A percentile compares a stretch with the other conserved stretches of the same genome.
Conservation (phyloP, 2,797 vertebrate species). For the Fistularia commersonii region DNA sequence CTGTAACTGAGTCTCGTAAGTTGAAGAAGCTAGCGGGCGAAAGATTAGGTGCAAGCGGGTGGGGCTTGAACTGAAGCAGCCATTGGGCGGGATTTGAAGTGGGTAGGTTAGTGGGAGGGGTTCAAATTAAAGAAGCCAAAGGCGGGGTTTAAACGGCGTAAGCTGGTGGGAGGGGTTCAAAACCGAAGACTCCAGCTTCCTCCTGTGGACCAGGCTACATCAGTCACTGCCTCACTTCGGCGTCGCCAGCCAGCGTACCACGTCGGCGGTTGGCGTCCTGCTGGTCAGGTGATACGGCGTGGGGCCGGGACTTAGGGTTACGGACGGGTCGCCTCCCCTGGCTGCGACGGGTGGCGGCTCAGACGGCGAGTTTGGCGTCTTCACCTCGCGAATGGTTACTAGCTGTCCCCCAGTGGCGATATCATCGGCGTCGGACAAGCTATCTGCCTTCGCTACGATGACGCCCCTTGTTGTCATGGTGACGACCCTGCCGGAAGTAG, state of each 20-base stretch:
- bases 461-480: slow-evolving; percentile 75
- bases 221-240: no score
- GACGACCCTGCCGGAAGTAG: slow-evolving; percentile 80
- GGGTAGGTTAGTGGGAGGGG: no score
- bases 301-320: slow-evolving; percentile 2
- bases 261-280: slow-evolving; percentile 75
- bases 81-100: no score
- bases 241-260: slow-evolving; percentile 73
- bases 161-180: slow-evolving; percentile 23
- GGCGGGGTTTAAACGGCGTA: slow-evolving; percentile 11
- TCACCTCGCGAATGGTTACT: slow-evolving; percentile 78
- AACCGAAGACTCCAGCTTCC: slow-evolving; percentile 39
- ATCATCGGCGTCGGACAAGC: slow-evolving; percentile 47
- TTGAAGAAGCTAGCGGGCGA: no score
- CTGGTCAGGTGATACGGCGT: slow-evolving; percentile 63
- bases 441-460: slow-evolving; percentile 1
- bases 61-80: no score
- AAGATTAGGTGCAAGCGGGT: no score
- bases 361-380: slow-evolving; percentile 66
- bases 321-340: no score
- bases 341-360: slow-evolving; percentile 1
- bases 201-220: no score
- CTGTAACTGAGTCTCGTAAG: not conserved
- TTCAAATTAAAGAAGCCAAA: no score
- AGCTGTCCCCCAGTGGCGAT: slow-evolving; percentile 44